Evolutionary conservation across 1,140 invertebrate genomes (phyloP).

Genomic region (Drosophila albomicans): DNA sequence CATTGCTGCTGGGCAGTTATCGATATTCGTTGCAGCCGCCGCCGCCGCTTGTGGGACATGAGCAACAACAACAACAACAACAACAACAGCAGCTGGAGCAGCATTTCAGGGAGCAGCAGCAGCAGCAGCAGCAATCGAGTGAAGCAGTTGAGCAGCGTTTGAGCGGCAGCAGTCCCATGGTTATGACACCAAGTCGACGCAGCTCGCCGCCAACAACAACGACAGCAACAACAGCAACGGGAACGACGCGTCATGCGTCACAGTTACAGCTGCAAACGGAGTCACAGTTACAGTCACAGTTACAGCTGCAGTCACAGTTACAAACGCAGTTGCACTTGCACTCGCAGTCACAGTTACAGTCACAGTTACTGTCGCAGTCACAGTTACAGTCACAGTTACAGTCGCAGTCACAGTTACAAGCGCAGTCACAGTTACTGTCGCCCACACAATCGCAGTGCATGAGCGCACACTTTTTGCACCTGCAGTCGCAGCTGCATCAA

Average conservation of each 20-base stretch:
- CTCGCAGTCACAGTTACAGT: conserved; percentile 17
- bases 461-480: conserved; percentile 85
- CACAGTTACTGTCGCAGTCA: neutral
- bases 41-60: conserved; percentile 39
- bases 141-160: neutral
- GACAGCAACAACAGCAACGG: conserved; percentile 1
- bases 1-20: conserved; percentile 52
- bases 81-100: conserved; percentile 13
- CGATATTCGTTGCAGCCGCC: conserved; percentile 51
- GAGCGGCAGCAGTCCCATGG: conserved; percentile 75
- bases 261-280: conserved; percentile 17
- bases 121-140: neutral
- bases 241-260: conserved; percentile 38
- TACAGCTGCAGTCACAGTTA: conserved; percentile 24
- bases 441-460: conserved; percentile 52
- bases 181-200: conserved; percentile 89
- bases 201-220: conserved; percentile 86
- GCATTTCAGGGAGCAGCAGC: neutral
- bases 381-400: conserved; percentile 20
- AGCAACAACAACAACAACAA: conserved; percentile 23
- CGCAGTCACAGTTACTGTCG: conserved; percentile 31
- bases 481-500: conserved; percentile 86
- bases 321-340: conserved; percentile 29
- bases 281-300: conserved; percentile 19
- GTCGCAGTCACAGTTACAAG: conserved; percentile 24